Evolutionary conservation across 2,797 vertebrate genomes (phyloP), one percentile per base, ranked within the genome.

Genomic region (Sebastes hubbsi): DNA sequence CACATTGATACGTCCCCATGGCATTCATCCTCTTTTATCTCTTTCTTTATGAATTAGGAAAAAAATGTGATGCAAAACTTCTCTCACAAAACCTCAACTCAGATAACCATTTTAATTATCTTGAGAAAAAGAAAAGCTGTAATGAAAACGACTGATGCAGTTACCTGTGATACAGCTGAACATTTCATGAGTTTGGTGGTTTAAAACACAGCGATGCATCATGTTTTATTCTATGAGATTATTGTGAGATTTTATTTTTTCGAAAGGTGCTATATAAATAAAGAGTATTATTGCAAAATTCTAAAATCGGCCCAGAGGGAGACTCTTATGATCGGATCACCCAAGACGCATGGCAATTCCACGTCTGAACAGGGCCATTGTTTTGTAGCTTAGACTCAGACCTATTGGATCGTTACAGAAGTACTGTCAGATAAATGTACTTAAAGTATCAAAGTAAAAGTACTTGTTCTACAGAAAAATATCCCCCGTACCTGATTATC

Each of bases 21-120:
- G 22, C 74, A 78, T 87, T 87, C 65, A 61, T 65, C 18, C 24
- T 69, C 22, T 72, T 69, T 74, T 2, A 75, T 74, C 36, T 24
- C 2, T 67, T 66, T 69, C 32, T 72, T 74, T 27, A 54, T 18
- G 30, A 60, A 67, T 10, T 29, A 2, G 27, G 13, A 13, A 61
- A 16, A 24, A 71, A 70, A 75, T n/a, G 8, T 34, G 30, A 24
- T 56, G 84, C 58, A 81, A 74, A 80, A 60, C 60, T 6, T 60
- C 12, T 71, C 24, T 55, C 29, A 30, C 46, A 67, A 7, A 9
- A 67, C 6, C 65, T 52, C 1, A 0, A 54, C 66, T 68, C 29
- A 55, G 49, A 55, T 55, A 34, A 68, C 2, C 12, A 16, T 1
- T 49, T 66, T 12, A 27, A 62, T 85, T 7, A 55, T 64, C 14